Evolutionary conservation across 2,888 invertebrate species (phyloP), one percentile per base, ranked within the genome.

Genomic region (Malthinus seriepunctatus): DNA sequence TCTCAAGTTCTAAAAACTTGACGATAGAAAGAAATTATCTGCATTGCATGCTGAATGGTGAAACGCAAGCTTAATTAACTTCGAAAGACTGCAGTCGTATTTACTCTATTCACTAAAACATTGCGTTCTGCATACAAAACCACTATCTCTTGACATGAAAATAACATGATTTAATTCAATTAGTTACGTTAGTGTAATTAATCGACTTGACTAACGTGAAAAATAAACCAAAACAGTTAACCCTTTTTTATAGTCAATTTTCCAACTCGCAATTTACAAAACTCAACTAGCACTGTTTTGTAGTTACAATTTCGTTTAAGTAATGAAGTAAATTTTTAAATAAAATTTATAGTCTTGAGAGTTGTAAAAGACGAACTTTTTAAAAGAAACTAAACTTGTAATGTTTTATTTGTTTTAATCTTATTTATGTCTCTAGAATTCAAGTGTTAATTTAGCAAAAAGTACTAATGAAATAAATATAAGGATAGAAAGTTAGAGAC

Each of bases 61-160:
- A 52, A 45, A 52, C 11, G 37, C 35, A 37, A 52, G 31, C 42
- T 51, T 51, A 51, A 51, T 51, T 51, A 44, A 44, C 51, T 39
- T 42, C 42, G 34, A 51, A 51, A 51, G 51, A 51, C 51, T 51
- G 51, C 44, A 51, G 51, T 42, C 33, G 33, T 42, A 51, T 51
- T 51, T 51, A 51, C 51, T 32, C 15, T 42, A 15, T 42, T 23
- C 39, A 42, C 39, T 12, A 31, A 50, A 38, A 50, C 50, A 32
- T 50, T 35, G 39, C 38, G 32, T 39, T 44, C 32, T 52, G 52
- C 35, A 46, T 32, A n/a, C 46, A 15, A n/a, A 15, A 50, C 11
- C 32, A 46, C 31, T 46, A 32, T 32, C 31, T 46, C 32, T 32
- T 46, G 32, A 33, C 42, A 51, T 51, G 51, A 53, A 53, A 53